phyloP scores from a whole-genome alignment of 2,113 vertebrate genomes.

The Climacteris rufus region DNA sequence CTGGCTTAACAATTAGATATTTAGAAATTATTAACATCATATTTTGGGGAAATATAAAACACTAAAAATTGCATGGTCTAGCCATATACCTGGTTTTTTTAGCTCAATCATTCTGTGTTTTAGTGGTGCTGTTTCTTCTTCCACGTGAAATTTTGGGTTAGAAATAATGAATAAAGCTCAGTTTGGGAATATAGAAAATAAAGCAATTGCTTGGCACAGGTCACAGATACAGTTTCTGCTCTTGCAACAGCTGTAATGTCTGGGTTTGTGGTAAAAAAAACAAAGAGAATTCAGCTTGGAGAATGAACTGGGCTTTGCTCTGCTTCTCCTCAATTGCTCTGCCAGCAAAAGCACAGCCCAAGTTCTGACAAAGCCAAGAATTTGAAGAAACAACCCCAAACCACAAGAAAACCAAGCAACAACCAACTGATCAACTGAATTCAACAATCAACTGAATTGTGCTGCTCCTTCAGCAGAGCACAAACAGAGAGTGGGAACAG shows the following conservation, averaged over 20 bases:
- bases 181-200: not conserved
- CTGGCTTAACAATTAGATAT: not conserved
- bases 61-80: not conserved
- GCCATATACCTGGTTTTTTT: not conserved
- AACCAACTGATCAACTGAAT: accelerated
- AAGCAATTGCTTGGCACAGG: not conserved
- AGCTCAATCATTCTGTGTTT: not conserved
- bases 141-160: not conserved
- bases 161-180: accelerated
- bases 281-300: accelerated
- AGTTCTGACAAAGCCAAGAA: accelerated
- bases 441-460: not conserved
- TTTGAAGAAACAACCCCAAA: accelerated
- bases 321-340: not conserved
- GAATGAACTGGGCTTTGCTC: not conserved
- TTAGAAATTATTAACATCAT: not conserved
- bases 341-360: not conserved
- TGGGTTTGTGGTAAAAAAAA: not conserved
- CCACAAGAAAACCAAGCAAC: not conserved
- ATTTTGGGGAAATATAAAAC: not conserved
- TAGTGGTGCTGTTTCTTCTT: accelerated
- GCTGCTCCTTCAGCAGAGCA: not conserved
- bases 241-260: not conserved
- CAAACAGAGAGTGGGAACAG: not conserved
- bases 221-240: not conserved